These are phyloP conservation scores for Elephas maximus DNA, from an alignment of 2,113 vertebrate species.

Conservation along the genomic window DNA sequence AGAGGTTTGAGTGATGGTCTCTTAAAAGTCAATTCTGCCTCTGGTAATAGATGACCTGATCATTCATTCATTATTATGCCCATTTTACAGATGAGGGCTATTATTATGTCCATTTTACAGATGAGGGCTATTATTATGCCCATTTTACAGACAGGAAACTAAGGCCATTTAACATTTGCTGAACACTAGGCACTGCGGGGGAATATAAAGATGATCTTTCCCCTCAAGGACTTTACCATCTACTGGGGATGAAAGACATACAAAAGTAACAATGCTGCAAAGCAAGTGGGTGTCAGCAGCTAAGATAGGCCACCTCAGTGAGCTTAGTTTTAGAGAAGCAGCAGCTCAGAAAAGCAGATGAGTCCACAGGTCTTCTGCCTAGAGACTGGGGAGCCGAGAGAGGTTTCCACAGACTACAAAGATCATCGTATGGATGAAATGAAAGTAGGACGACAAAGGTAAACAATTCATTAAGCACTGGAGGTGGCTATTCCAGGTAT, in stretches of 20 bases:
- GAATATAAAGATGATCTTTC: not conserved
- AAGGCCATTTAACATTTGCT: not conserved
- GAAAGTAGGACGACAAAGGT: not conserved
- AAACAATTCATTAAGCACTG: not conserved
- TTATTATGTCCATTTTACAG: too few species aligned
- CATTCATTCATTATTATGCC: not conserved
- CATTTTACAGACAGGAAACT: too few species aligned
- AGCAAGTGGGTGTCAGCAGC: not conserved
- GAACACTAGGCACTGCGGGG: not conserved
- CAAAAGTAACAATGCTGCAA: too few species aligned
- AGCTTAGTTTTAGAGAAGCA: not conserved
- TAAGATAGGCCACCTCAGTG: not conserved
- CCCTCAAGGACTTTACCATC: not conserved
- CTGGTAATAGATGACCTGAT: fast-evolving
- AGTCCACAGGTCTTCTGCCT: fast-evolving
- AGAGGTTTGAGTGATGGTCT: not conserved
- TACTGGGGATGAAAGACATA: not conserved
- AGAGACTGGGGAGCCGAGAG: not conserved
- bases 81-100: too few species aligned
- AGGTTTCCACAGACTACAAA: not conserved
- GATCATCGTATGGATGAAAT: fast-evolving
- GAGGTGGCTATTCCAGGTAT: not conserved
- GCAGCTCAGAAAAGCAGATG: not conserved
- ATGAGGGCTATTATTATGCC: too few species aligned
- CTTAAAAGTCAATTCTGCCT: not conserved